Evolutionary conservation across 1,140 invertebrate genomes (phyloP).

Genomic region (Epicauta chinensis): DNA sequence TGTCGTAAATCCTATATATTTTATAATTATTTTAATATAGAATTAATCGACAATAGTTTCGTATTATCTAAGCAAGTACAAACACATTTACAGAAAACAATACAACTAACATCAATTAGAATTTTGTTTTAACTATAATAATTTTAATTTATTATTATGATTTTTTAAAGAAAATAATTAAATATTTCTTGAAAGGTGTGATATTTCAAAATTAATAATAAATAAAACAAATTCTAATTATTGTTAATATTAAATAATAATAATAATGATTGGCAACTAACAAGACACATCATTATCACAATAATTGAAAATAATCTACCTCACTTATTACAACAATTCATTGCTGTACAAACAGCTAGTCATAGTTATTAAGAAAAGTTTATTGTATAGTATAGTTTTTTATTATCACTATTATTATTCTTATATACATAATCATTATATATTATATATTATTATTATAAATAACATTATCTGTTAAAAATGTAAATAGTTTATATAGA

Average conservation of each 20-base stretch:
- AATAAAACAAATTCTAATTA: background rate
- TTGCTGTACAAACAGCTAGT: slow-evolving; percentile 42
- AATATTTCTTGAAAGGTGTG: background rate
- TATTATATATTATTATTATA: slow-evolving; percentile 30
- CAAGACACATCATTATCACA: too few species aligned
- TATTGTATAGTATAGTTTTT: slow-evolving; percentile 27
- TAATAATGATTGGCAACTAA: too few species aligned
- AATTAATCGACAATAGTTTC: background rate
- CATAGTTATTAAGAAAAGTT: slow-evolving; percentile 35
- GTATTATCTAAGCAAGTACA: background rate
- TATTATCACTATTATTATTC: too few species aligned
- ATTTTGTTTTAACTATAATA: background rate
- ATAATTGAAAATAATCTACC: slow-evolving; percentile 30
- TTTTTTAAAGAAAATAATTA: background rate
- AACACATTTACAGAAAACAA: background rate
- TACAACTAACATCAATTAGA: background rate
- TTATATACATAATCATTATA: slow-evolving; percentile 27
- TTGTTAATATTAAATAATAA: background rate
- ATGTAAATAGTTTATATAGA: slow-evolving; percentile 31
- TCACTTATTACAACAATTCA: slow-evolving; percentile 38
- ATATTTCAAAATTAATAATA: background rate
- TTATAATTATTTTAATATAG: too few species aligned
- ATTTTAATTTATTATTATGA: background rate
- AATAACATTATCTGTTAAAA: slow-evolving; percentile 22
- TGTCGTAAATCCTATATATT: too few species aligned